Evolutionary conservation across 2,888 invertebrate species (phyloP), one percentile per base, ranked within the genome.

Genomic region (Lasioglossum zephyrum): DNA sequence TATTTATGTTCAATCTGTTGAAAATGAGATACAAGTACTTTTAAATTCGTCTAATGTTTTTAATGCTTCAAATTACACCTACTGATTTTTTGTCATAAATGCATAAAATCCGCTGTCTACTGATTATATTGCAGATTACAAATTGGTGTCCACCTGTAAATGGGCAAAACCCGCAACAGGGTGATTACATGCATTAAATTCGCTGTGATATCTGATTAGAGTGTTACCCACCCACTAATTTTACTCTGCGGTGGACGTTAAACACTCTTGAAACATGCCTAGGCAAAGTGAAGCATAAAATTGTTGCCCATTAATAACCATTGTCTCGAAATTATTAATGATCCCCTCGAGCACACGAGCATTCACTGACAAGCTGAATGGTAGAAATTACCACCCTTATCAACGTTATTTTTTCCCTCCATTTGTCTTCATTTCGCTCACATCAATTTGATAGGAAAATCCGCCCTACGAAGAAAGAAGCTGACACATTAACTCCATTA

Each of bases 401-500:
- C 49, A 39, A 36, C 69, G 39, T 44, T 75, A 66, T 41, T 78
- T 41, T 63, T 66, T 66, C 18, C 57, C 16, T 63, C 60, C 63
- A 76, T 84, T 36, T 72, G 76, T 79, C 79, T 73, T 79, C 76
- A 80, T 84, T 77, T 53, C 49, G n/a, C 8, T 53, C 66, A 44
- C 36, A 49, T 39, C 76, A 77, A 79, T 80, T 84, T 66, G n/a
- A 49, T 16, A 66, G 47, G 22, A 53, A 73, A 77, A 18, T 36
- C 73, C 76, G 16, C 49, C 69, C 79, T 22, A 16, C 47, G 44
- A 80, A 80, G 60, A 73, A 76, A 77, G 73, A 47, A 77, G 77
- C 76, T 69, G 66, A 13, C 57, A 44, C 73, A 70, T 80, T 77
- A 84, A 60, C 73, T 77, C 73, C 77, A 77, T 77, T 80, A 81